Percentiles rank a stretch among this genome's conserved stretches.
Conservation (phyloP, 2,113 vertebrate species). For the Embiotoca jacksoni region DNA sequence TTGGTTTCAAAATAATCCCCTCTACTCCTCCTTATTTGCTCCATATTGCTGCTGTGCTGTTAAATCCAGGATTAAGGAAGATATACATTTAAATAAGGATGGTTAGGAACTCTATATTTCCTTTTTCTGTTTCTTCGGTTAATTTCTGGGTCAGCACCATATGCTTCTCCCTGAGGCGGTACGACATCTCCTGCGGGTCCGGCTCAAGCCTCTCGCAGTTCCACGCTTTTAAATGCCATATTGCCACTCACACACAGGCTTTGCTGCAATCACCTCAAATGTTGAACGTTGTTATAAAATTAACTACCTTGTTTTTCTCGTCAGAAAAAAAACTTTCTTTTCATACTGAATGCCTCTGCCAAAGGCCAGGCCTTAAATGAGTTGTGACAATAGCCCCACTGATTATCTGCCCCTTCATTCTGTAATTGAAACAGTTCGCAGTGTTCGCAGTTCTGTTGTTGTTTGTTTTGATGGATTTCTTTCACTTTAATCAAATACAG, state of each 20-base stretch:
- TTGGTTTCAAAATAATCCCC: slow-evolving; percentile 52
- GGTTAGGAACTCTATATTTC: slow-evolving; percentile 55
- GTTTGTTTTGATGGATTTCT: slow-evolving; percentile 24
- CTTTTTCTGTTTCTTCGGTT: slow-evolving; percentile 29
- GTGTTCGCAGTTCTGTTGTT: slow-evolving; percentile 28
- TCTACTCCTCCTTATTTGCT: slow-evolving; percentile 24
- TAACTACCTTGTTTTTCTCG: slow-evolving; percentile 44
- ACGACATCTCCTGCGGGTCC: slow-evolving; percentile 37
- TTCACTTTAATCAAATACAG: slow-evolving; percentile 23
- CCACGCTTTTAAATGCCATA: slow-evolving; percentile 28
- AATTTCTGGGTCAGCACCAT: slow-evolving; percentile 44
- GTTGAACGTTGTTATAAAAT: slow-evolving; percentile 31
- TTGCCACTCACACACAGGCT: slow-evolving; percentile 36
- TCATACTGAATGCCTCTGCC: slow-evolving; percentile 30
- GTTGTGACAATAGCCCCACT: slow-evolving; percentile 26
- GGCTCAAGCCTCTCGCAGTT: slow-evolving; percentile 14
- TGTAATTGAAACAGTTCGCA: slow-evolving; percentile 24
- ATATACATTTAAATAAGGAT: slow-evolving; percentile 52
- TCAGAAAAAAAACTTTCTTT: slow-evolving; percentile 19
- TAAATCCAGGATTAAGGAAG: slow-evolving; percentile 66
- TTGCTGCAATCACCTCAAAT: slow-evolving; percentile 33
- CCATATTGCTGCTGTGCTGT: slow-evolving; percentile 32
- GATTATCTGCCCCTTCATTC: slow-evolving; percentile 34
- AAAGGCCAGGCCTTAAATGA: slow-evolving; percentile 6
- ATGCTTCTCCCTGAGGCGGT: slow-evolving; percentile 36